Percentiles rank a stretch among this genome's conserved stretches.
phyloP scores from a whole-genome alignment of 2,113 vertebrate genomes.

The Zeus faber region DNA sequence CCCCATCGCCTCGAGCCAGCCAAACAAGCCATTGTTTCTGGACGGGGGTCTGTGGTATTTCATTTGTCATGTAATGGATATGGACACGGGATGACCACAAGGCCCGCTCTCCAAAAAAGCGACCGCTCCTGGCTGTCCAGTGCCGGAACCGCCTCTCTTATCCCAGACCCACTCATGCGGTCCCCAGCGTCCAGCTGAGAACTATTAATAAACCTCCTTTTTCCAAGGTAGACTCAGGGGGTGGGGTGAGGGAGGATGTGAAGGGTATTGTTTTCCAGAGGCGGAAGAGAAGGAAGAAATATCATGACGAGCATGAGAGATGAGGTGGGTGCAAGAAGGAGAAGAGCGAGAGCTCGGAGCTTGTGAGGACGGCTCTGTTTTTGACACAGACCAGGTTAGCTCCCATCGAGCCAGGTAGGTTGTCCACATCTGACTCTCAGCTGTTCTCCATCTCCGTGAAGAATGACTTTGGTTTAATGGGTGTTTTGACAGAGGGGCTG shows the following conservation, averaged over 20 bases:
- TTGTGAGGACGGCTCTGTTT: no score
- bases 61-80: conserved; percentile 79
- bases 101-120: conserved; percentile 34
- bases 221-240: conserved; percentile 57
- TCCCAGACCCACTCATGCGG: no score
- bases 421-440: conserved; percentile 27
- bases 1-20: conserved; percentile 46
- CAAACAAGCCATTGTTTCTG: conserved; percentile 70
- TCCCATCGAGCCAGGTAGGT: conserved; percentile 33
- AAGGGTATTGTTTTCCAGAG: conserved; percentile 58
- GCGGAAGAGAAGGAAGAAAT: conserved; percentile 40
- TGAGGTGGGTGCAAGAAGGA: conserved; percentile 16
- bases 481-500: conserved; percentile 6
- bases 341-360: no score
- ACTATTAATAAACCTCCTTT: conserved; percentile 63
- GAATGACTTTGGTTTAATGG: conserved; percentile 22
- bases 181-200: conserved; percentile 40
- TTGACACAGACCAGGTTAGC: no score
- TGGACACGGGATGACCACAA: conserved; percentile 56
- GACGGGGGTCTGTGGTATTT: conserved; percentile 71
- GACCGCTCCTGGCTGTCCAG: no score
- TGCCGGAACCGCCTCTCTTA: no score
- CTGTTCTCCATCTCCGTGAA: conserved; percentile 31
- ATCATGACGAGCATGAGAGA: conserved; percentile 19
- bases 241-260: no score